Percentiles rank a stretch among this genome's conserved stretches.
Evolutionary conservation across 2,797 vertebrate species (phyloP).

Genomic region (Tauraco hartlaubi): DNA sequence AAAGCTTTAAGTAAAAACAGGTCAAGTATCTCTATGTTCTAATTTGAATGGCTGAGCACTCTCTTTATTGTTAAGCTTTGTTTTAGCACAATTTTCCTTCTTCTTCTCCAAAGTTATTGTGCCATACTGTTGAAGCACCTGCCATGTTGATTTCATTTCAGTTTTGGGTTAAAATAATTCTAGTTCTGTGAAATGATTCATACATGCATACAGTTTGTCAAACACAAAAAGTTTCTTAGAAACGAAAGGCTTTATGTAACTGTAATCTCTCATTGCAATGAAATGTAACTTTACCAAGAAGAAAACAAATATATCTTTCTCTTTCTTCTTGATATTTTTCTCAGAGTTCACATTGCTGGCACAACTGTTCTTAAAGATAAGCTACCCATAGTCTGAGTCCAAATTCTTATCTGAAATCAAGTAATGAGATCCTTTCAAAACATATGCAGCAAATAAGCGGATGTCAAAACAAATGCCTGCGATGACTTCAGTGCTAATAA

Average conservation of each 20-base stretch:
- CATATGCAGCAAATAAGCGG: conserved; percentile 11
- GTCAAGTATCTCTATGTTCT: not conserved
- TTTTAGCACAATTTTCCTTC: not conserved
- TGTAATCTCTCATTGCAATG: not conserved
- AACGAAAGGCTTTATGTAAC: not conserved
- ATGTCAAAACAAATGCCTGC: conserved; percentile 42
- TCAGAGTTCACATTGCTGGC: not conserved
- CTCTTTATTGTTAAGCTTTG: not conserved
- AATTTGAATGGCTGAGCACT: not conserved
- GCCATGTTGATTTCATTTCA: conserved; percentile 33
- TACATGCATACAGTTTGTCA: not conserved
- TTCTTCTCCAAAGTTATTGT: conserved; percentile 22
- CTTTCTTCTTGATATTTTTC: not conserved
- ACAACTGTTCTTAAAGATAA: conserved; percentile 24
- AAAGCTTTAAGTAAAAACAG: not conserved
- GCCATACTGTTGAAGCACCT: conserved; percentile 39
- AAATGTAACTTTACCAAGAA: not conserved
- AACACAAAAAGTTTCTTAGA: conserved; percentile 14
- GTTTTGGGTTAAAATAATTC: conserved; percentile 28
- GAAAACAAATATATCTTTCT: not conserved
- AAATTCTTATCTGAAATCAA: conserved; percentile 49
- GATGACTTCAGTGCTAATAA: conserved; percentile 16
- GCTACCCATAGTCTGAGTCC: conserved; percentile 21
- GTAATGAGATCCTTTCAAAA: conserved; percentile 47
- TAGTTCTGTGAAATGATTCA: conserved; percentile 25